Percentiles rank a stretch among this genome's conserved stretches.
Evolutionary conservation across 2,113 vertebrate species (phyloP).

Genomic region (Percina caprodes): DNA sequence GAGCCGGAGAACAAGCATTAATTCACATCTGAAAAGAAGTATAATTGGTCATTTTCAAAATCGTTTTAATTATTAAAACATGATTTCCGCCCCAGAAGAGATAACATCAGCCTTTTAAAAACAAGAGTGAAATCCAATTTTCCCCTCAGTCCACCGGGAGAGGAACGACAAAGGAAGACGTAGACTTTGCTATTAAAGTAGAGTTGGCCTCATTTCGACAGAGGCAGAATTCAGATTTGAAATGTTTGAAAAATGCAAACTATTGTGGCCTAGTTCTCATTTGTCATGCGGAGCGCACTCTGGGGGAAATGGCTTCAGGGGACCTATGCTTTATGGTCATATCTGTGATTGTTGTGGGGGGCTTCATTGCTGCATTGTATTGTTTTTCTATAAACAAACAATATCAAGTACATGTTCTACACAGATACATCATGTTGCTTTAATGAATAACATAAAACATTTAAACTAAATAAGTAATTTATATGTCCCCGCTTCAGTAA

Average conservation of each 20-base stretch:
- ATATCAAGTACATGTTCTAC: background rate
- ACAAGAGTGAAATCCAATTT: constrained; percentile 71
- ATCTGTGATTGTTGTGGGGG: constrained; percentile 8
- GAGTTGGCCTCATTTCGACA: constrained; percentile 62
- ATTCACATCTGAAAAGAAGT: constrained; percentile 52
- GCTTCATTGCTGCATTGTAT: background rate
- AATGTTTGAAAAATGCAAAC: constrained; percentile 41
- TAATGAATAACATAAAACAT: background rate
- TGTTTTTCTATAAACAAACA: constrained; percentile 38
- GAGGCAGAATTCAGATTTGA: constrained; percentile 26
- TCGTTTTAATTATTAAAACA: constrained; percentile 73
- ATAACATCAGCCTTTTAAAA: constrained; percentile 71
- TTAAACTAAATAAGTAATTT: background rate
- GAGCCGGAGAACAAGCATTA: constrained; percentile 11
- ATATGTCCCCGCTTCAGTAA: background rate
- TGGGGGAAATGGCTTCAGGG: constrained; percentile 49
- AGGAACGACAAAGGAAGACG: constrained; percentile 49
- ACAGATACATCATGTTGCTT: background rate
- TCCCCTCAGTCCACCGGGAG: constrained; percentile 54
- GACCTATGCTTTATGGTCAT: constrained; percentile 36
- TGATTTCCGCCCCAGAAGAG: constrained; percentile 54
- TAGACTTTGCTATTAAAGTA: constrained; percentile 69
- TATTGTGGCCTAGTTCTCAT: constrained; percentile 48
- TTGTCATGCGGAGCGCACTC: constrained; percentile 37
- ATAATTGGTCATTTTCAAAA: constrained; percentile 67